Conservation (phyloP, 1,140 invertebrate species). For the Dinothrombium tinctorium region DNA sequence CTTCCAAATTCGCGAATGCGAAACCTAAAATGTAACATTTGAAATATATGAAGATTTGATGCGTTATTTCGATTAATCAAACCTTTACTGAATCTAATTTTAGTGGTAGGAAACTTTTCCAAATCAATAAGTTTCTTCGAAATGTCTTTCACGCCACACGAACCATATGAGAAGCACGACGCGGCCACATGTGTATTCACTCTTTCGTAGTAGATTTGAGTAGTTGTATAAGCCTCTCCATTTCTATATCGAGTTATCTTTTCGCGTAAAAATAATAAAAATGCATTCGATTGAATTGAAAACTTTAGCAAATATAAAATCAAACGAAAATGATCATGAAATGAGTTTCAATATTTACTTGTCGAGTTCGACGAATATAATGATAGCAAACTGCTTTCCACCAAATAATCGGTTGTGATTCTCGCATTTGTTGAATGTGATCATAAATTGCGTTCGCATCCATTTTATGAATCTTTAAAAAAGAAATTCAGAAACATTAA, state of each 20-base stretch:
- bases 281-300: background rate
- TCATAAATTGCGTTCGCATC: constrained; percentile 32
- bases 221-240: constrained; percentile 24
- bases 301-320: constrained; percentile 1
- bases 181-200: constrained; percentile 55
- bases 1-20: constrained; percentile 16
- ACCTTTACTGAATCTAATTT: constrained; percentile 21
- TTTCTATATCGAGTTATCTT: constrained; percentile 48
- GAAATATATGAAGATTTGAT: too few species aligned
- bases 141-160: constrained; percentile 51
- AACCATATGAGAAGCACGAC: constrained; percentile 34
- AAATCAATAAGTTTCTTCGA: constrained; percentile 42
- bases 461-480: background rate
- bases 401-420: constrained; percentile 53
- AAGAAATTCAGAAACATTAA: background rate
- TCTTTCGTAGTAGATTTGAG: constrained; percentile 48
- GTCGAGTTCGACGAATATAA: constrained; percentile 46
- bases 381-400: constrained; percentile 73
- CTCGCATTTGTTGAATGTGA: constrained; percentile 38
- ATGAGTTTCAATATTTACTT: constrained; percentile 20
- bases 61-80: too few species aligned
- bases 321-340: background rate
- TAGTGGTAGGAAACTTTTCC: constrained; percentile 18
- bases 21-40: too few species aligned
- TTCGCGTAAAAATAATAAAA: constrained; percentile 15